Percentiles rank a stretch among this genome's conserved stretches.
Evolutionary conservation across 1,140 invertebrate genomes (phyloP).

Genomic region (Plutomurus gul): DNA sequence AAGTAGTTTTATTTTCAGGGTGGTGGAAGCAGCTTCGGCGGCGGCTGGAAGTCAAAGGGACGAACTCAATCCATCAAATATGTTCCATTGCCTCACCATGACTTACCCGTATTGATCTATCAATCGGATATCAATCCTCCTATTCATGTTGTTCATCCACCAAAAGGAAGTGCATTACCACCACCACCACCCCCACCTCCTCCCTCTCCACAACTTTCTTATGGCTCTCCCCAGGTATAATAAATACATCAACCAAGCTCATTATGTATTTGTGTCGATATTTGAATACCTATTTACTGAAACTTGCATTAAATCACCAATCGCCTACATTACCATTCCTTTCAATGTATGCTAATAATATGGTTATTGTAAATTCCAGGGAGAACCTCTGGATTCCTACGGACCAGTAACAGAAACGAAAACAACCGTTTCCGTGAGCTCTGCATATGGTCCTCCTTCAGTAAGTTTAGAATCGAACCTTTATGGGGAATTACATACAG

Average conservation of each 20-base stretch:
- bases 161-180: conserved; percentile 17
- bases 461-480: too few relatives aligned
- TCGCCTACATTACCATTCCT: too few relatives aligned
- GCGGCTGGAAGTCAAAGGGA: conserved; percentile 17
- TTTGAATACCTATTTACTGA: too few relatives aligned
- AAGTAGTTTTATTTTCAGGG: conserved; percentile 23
- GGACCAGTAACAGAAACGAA: too few relatives aligned
- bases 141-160: conserved; percentile 57
- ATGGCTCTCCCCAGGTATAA: conserved; percentile 30
- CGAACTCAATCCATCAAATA: conserved; percentile 57
- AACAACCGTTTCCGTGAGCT: too few relatives aligned
- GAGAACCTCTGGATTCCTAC: too few relatives aligned
- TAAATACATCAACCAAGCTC: background rate
- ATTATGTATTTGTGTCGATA: too few relatives aligned
- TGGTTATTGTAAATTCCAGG: too few relatives aligned
- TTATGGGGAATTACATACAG: too few relatives aligned
- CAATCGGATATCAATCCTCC: conserved; percentile 55
- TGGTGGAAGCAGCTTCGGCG: conserved; percentile 4
- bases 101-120: conserved; percentile 57
- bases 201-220: background rate
- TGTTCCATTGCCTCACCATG: conserved; percentile 59
- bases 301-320: too few relatives aligned
- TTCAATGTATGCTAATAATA: too few relatives aligned
- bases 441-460: too few relatives aligned
- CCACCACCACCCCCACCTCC: background rate